Evolutionary conservation across 2,888 invertebrate species (phyloP), one percentile per base, ranked within the genome.

Genomic region (Polietes domitor): DNA sequence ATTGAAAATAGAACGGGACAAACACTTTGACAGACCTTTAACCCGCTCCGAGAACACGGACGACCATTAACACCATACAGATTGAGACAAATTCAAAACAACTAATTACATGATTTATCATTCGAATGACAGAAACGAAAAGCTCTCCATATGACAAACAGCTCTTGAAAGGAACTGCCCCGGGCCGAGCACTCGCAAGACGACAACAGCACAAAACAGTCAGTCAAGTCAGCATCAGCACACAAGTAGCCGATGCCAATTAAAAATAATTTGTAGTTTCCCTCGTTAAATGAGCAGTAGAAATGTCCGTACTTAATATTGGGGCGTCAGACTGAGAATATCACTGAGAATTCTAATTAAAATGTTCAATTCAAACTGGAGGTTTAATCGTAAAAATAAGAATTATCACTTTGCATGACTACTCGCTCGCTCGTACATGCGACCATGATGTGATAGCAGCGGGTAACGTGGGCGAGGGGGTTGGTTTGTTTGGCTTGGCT

Each of bases 281-380:
- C 84, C 84, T 79, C 28, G 68, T 73, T 88, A 89, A 89, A 88
- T 87, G 86, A 85, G 78, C 63, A 32, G 17, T 12, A 6, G 37
- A 53, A 77, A 53, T 47, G 75, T 71, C 71, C 75, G 78, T 63
- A 77, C 65, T 63, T 21, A 78, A 76, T 79, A 79, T 61, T 84
- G 84, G 84, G 84, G 84, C 84, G 84, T 79, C 70, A 43, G 58
- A 26, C 84, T 9, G 58, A 41, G 41, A 73, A 58, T 73, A 73
- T 73, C 73, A 73, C 58, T 24, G 58, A 43, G 58, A 61, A 73
- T 61, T 85, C 86, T 89, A 89, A 89, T 89, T 90, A 90, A 90
- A 89, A 88, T 85, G 86, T 85, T 87, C 86, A 88, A 85, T 82
- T 85, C 50, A 79, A 78, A 83, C 76, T 77, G 72, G 80, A 79